These are phyloP conservation scores for Zeuzera pyrina DNA, from an alignment of 2,888 invertebrate species.

Conservation along the genomic window DNA sequence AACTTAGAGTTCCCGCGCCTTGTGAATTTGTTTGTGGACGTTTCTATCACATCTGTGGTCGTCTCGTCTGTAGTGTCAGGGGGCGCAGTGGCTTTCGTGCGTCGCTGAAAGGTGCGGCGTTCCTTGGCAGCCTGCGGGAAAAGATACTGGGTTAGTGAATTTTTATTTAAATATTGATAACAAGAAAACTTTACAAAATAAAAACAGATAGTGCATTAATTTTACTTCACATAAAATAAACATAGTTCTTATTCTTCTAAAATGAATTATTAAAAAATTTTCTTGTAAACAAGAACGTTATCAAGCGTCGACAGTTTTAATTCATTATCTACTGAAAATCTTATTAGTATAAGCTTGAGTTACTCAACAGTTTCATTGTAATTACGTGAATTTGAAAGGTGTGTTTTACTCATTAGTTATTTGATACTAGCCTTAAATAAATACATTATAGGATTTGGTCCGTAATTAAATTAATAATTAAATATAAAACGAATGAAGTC, in stretches of 20 bases:
- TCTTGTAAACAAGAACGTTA: too few relatives aligned
- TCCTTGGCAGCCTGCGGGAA: constrained; percentile 42
- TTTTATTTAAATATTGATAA: constrained; percentile 2
- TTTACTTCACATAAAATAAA: constrained; percentile 2
- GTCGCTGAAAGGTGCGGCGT: constrained; percentile 47
- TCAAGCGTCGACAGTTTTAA: too few relatives aligned
- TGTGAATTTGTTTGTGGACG: constrained; percentile 41
- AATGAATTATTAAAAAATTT: too few relatives aligned
- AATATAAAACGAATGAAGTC: too few relatives aligned
- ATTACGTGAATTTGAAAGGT: constrained; percentile 13
- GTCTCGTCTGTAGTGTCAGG: constrained; percentile 39
- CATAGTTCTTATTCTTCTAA: too few relatives aligned
- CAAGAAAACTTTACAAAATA: constrained; percentile 8
- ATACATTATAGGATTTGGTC: background rate
- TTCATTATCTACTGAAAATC: too few relatives aligned
- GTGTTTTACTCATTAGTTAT: constrained; percentile 16
- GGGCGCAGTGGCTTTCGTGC: constrained; percentile 52
- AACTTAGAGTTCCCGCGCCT: constrained; percentile 31
- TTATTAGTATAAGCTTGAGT: too few relatives aligned
- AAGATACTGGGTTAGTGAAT: constrained; percentile 15
- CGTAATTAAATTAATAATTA: background rate
- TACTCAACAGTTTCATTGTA: constrained; percentile 10
- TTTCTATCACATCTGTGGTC: constrained; percentile 28
- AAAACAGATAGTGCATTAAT: constrained; percentile 6
- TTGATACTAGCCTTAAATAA: too few relatives aligned